Evolutionary conservation across 2,113 vertebrate species (phyloP).

Genomic region (Petaurus breviceps): DNA sequence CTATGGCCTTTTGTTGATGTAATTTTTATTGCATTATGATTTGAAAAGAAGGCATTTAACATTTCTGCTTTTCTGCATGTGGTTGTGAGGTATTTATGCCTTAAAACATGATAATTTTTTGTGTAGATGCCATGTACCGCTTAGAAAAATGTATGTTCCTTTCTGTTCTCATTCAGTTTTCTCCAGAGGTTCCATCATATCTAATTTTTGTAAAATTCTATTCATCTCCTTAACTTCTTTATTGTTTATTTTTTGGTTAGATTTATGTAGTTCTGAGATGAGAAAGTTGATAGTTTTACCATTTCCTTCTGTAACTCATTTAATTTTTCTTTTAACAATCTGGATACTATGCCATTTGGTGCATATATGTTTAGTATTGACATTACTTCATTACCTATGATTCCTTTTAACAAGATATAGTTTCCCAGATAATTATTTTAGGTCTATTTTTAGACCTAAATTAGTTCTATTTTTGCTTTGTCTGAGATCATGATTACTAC

Average conservation of each 20-base stretch:
- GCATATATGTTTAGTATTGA: background rate
- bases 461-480: background rate
- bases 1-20: background rate
- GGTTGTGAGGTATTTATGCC: background rate
- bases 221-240: background rate
- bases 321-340: background rate
- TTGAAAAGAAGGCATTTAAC: background rate
- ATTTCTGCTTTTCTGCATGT: background rate
- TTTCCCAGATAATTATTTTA: background rate
- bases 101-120: background rate
- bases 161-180: background rate
- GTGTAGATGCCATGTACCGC: background rate
- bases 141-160: background rate
- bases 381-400: background rate
- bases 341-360: background rate
- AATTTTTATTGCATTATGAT: background rate
- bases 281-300: background rate
- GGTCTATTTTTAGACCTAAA: background rate
- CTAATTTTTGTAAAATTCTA: background rate
- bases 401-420: background rate
- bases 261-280: background rate
- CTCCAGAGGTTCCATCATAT: background rate
- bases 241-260: background rate
- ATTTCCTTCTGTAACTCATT: background rate
- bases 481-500: background rate